Conservation (phyloP, 2,113 vertebrate species). For the Colistium nudipinnis region DNA sequence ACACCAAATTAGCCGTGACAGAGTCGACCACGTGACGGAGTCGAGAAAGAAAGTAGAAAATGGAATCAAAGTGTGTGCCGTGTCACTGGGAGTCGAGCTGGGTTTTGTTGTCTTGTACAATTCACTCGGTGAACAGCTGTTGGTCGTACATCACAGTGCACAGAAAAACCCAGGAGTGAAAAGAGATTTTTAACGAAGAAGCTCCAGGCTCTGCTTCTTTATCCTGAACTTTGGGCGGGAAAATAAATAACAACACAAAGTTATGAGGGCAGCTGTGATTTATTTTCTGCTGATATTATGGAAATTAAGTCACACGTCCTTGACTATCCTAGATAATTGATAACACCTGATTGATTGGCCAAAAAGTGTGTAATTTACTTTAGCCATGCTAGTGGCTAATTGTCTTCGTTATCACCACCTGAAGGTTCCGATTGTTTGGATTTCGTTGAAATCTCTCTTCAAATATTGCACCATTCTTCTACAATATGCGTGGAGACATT, state of each 20-base stretch:
- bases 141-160: constrained; percentile 63
- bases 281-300: constrained; percentile 24
- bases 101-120: constrained; percentile 57
- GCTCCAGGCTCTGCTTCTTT: constrained; percentile 27
- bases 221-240: constrained; percentile 23
- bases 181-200: constrained; percentile 37
- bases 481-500: too few species aligned
- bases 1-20: constrained; percentile 51
- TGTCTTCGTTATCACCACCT: too few species aligned
- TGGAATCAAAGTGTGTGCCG: constrained; percentile 61
- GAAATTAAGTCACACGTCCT: constrained; percentile 20
- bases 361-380: background rate
- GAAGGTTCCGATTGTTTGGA: too few species aligned
- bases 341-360: constrained; percentile 4
- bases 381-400: background rate
- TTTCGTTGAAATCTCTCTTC: too few species aligned
- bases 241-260: constrained; percentile 13
- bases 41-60: constrained; percentile 41
- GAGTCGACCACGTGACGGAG: constrained; percentile 48
- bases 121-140: constrained; percentile 68
- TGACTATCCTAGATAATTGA: constrained; percentile 6
- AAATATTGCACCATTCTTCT: too few species aligned
- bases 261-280: constrained; percentile 36
- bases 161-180: constrained; percentile 28
- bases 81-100: constrained; percentile 51